phyloP scores from a whole-genome alignment of 2,797 vertebrate genomes.

The Sphenopsis melanotis region DNA sequence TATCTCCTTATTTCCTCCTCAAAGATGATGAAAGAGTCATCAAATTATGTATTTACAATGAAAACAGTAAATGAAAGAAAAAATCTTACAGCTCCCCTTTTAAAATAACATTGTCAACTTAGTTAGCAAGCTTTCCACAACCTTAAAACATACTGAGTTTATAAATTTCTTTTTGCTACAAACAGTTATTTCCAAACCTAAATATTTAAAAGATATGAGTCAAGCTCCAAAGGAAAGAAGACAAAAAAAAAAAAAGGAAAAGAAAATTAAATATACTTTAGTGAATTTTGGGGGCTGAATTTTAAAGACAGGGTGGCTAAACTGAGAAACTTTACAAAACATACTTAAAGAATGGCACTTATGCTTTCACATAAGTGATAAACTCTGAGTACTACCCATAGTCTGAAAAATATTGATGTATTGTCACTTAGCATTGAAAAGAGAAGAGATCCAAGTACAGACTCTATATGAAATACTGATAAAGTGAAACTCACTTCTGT shows the following conservation, averaged over 20 bases:
- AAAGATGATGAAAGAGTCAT: neutral
- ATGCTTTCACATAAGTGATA: neutral
- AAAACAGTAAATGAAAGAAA: neutral
- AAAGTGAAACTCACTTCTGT: neutral
- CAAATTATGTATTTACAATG: neutral
- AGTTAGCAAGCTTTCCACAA: neutral
- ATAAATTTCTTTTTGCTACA: neutral
- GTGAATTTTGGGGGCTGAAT: neutral
- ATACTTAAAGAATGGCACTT: neutral
- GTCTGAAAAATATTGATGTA: neutral
- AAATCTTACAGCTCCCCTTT: neutral
- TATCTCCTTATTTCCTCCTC: neutral
- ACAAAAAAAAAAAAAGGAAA: neutral
- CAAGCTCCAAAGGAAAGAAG: neutral
- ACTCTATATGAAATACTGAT: neutral
- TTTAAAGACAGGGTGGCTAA: neutral
- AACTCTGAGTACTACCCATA: neutral
- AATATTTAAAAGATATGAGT: neutral
- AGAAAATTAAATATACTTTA: neutral
- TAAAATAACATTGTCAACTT: neutral
- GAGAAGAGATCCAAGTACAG: neutral
- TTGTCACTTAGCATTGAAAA: neutral
- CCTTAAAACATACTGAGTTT: neutral
- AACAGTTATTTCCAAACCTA: neutral
- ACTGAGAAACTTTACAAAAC: neutral